Base-by-base conservation (phyloP, 2,113 vertebrate species). In the Heterocephalus glaber region DNA sequence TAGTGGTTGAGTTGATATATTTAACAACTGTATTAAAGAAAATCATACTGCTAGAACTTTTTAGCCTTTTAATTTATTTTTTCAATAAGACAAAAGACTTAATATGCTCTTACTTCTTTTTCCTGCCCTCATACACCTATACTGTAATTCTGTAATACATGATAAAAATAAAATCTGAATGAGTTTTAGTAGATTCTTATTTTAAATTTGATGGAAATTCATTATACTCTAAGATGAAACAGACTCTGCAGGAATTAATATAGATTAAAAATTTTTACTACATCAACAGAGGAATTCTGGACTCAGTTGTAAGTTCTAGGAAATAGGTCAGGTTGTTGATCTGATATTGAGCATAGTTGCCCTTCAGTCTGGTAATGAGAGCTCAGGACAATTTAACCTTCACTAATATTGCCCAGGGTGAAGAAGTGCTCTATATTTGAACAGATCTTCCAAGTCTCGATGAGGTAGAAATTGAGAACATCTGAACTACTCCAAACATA, bases 251-350 rank as follows among this genome's bases (percentile, higher is more conserved):
- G 38, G 56, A 76, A 90, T 81, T 61, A 72, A 72, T 81, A 17
- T 86, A 54, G 44, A 92, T 86, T 72, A 49, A 41, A 86, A 12
- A 4, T 12, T 76, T 95, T 70, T 95, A 19, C 63, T 61, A 76
- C 17, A 22, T 84, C 84, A 60, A 44, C 24, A 83, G 60, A 93
- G 52, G 86, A 83, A 74, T 41, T 93, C 79, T 86, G 74, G 66
- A 91, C 70, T 89, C 92, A 94, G 82, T 49, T 95, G 44, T 74
- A 85, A 80, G 49, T 90, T 86, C 49, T n/a, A 89, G 83, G 95
- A 97, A 91, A 35, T 86, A 54, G 72, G 60, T 94, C 77, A 90
- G 54, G 86, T 72, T 84, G 68, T 70, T 94, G 83, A 93, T 87
- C 60, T 93, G 95, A 89, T 95, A 66, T 6, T 30, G 83, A 94